Percentiles rank a stretch among this genome's conserved stretches.
phyloP scores from a whole-genome alignment of 2,888 invertebrate species.

The Acronicta aceris region DNA sequence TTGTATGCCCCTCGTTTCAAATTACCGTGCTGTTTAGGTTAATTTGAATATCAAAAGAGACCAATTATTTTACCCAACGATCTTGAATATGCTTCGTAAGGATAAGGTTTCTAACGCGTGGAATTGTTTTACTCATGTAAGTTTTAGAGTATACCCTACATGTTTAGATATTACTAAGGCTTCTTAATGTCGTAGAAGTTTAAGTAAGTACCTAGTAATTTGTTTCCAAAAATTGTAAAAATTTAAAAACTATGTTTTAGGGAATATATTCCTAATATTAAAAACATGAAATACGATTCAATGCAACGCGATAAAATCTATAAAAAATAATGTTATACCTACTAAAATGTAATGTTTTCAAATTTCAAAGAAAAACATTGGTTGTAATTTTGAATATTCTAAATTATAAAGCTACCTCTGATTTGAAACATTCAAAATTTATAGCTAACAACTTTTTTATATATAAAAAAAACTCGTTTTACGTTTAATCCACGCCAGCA shows the following conservation, averaged over 20 bases:
- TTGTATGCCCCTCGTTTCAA: conserved; percentile 42
- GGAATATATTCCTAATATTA: no score
- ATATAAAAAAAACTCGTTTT: not conserved
- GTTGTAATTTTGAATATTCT: no score
- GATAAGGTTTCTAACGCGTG: conserved; percentile 1
- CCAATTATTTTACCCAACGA: conserved; percentile 19
- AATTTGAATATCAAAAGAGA: conserved; percentile 52
- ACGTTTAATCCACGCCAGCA: not conserved
- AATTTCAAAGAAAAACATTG: no score
- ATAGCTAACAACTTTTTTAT: not conserved
- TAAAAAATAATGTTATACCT: no score
- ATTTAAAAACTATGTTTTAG: no score
- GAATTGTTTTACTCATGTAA: conserved; percentile 2
- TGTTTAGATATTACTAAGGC: not conserved
- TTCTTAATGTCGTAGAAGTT: not conserved
- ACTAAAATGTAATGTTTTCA: no score
- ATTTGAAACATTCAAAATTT: not conserved
- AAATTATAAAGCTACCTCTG: no score
- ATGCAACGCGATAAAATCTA: no score
- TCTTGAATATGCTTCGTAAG: conserved; percentile 14
- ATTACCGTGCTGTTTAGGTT: conserved; percentile 43
- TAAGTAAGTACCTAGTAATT: no score
- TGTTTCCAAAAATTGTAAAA: no score
- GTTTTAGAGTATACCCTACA: no score
- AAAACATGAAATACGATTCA: no score